A percentile compares a stretch with the other conserved stretches of the same genome.
phyloP scores from a whole-genome alignment of 2,113 vertebrate species.

The Lagopus muta region DNA sequence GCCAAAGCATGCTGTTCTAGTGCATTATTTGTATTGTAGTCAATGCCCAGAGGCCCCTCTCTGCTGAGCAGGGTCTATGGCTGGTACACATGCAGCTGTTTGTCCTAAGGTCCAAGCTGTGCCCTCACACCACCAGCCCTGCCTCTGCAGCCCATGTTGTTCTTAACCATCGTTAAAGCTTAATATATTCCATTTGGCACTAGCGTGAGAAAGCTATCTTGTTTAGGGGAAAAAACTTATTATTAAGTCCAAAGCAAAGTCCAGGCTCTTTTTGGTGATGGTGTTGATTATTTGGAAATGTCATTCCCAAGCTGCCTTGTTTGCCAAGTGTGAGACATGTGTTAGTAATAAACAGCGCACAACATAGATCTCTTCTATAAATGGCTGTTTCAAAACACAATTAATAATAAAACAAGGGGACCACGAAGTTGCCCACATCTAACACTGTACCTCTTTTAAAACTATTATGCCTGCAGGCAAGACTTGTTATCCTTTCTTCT shows the following conservation, averaged over 20 bases:
- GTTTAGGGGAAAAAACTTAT: constrained; percentile 9
- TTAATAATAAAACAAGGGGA: constrained; percentile 59
- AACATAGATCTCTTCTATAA: constrained; percentile 54
- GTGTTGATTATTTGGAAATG: constrained; percentile 63
- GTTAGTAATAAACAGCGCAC: constrained; percentile 67
- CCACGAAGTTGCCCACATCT: constrained; percentile 41
- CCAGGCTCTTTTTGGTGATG: constrained; percentile 40
- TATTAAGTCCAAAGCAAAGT: constrained; percentile 36
- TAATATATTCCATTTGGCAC: constrained; percentile 56
- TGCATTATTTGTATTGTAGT: background rate
- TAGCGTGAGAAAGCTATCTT: constrained; percentile 18
- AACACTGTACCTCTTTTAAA: constrained; percentile 24
- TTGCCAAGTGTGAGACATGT: constrained; percentile 63
- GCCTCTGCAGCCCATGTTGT: background rate
- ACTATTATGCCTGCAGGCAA: constrained; percentile 26
- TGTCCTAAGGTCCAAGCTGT: background rate
- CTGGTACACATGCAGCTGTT: background rate
- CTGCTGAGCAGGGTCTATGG: background rate
- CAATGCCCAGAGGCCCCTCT: background rate
- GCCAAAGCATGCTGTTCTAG: background rate
- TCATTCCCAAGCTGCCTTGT: background rate
- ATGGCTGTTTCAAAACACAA: constrained; percentile 67
- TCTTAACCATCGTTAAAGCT: constrained; percentile 14
- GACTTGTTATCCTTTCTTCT: background rate
- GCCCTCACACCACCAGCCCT: background rate